Base-by-base conservation (phyloP, 2,797 vertebrate genomes). In the Hippoglossus hippoglossus region DNA sequence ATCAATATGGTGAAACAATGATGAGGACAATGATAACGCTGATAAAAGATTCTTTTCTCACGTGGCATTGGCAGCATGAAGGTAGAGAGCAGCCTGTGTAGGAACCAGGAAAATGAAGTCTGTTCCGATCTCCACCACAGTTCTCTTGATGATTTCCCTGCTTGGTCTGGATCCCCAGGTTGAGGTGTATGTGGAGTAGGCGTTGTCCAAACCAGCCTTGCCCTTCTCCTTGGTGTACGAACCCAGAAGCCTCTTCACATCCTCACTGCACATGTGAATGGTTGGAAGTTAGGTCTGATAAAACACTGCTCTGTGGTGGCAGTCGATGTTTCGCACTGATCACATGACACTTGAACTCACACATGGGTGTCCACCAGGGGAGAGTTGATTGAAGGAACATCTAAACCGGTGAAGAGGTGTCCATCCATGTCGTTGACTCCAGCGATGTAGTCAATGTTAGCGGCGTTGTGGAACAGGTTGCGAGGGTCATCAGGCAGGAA, bases 391-490 rank as follows among this genome's bases (percentile, higher is more conserved):
- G 93, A 93, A 0, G 96, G 95, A 19, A 98, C 0, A 46, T 99
- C 97, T 0, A 96, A 0, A 0, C 80, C 85, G 0, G 94, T 93
- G 47, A 99, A 98, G 3, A 98, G 0, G 78, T 99, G 97, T 12
- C 96, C 97, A 0, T 99, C 98, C 96, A 99, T 99, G 92, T 97
- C 4, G 1, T 99, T 99, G 81, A 91, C 66, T 28, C 98, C 97
- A 0, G 81, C 93, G 0, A 99, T 60, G 87, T 96, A 97, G 88
- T 98, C 97, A 0, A 98, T 84, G 21, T 95, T 93, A 0, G 97
- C 97, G 0, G 96, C 55, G 0, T 98, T 98, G 83, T 87, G 80
- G 41, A 95, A 99, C 65, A 99, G 93, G 0, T 95, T 94, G 16
- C 81, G 5, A 1, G 97, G 97, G 0, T 88, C 26, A 3, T 94